Evolutionary conservation across 2,113 vertebrate genomes (phyloP).

Genomic region (Dicrurus megarhynchus): DNA sequence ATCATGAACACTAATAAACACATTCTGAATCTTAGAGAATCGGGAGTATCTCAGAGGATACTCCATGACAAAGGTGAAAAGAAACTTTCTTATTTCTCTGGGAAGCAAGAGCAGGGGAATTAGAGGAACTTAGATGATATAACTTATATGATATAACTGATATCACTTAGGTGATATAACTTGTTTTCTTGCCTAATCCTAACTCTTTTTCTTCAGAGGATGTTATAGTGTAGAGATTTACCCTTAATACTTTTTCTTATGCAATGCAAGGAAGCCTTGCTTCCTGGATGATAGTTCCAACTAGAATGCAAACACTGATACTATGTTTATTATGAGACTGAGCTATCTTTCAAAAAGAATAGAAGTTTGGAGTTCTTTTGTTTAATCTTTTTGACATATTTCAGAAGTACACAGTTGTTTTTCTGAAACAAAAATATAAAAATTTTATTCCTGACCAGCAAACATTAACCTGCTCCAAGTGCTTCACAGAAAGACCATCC

Average conservation of each 20-base stretch:
- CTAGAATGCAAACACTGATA: accelerated
- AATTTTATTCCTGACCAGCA: background rate
- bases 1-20: background rate
- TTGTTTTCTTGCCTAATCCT: background rate
- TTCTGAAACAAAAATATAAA: background rate
- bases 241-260: background rate
- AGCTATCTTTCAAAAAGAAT: background rate
- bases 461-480: background rate
- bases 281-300: background rate
- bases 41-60: background rate
- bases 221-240: background rate
- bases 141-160: no score
- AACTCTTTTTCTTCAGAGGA: background rate
- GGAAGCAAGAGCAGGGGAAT: background rate
- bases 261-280: background rate
- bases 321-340: background rate
- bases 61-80: background rate
- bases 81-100: background rate
- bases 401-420: background rate
- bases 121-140: no score
- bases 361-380: background rate
- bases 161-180: background rate
- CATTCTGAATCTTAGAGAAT: background rate
- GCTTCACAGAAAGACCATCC: background rate
- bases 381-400: background rate